Conservation (phyloP, 2,797 vertebrate genomes). For the Sibirionetta formosa region DNA sequence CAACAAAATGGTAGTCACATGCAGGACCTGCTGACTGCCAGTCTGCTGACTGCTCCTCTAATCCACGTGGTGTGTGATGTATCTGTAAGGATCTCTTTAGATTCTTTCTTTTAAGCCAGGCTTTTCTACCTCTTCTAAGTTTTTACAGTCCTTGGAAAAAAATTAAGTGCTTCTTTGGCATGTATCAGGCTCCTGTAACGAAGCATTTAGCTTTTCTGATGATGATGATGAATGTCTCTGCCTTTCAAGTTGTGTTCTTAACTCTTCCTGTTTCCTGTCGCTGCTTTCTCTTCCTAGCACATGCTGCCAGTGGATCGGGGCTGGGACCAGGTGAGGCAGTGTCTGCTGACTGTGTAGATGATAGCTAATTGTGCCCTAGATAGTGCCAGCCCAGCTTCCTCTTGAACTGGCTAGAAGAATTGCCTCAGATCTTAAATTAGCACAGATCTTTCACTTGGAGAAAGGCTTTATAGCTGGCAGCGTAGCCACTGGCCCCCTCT, state of each 20-base stretch:
- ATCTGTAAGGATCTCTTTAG: neutral
- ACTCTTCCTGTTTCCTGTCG: conserved; percentile 79
- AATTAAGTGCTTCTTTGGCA: conserved; percentile 5
- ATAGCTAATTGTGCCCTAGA: neutral
- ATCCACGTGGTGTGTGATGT: neutral
- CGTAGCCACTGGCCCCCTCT: neutral
- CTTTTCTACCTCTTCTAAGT: neutral
- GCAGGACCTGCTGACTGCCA: neutral
- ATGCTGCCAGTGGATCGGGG: conserved; percentile 86
- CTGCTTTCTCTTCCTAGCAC: conserved; percentile 89
- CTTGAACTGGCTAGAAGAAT: neutral
- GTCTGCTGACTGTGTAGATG: conserved; percentile 38
- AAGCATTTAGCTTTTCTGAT: conserved; percentile 40
- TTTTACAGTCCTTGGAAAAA: conserved; percentile 7
- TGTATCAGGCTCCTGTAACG: neutral
- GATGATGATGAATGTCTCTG: conserved; percentile 45
- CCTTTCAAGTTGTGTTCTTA: conserved; percentile 59
- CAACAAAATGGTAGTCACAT: rapidly evolving
- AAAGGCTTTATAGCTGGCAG: neutral
- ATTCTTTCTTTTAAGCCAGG: neutral
- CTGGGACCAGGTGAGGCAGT: conserved; percentile 90
- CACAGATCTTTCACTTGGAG: neutral
- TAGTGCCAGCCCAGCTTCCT: conserved; percentile 22
- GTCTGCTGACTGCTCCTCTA: neutral
- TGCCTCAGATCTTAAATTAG: neutral